Conservation (phyloP, 2,113 vertebrate genomes). For the Trinectes maculatus region DNA sequence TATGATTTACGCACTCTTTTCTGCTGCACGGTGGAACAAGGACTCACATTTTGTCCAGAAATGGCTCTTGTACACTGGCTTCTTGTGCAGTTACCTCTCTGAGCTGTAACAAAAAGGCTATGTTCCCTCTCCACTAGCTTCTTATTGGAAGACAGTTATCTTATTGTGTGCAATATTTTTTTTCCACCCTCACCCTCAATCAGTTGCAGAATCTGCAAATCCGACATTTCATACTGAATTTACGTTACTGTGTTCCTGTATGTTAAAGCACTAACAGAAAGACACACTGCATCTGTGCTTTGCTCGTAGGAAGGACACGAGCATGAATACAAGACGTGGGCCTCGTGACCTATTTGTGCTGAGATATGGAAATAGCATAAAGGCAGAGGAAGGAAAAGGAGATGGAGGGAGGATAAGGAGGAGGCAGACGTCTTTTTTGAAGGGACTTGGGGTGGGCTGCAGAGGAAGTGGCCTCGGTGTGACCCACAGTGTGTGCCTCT, state of each 20-base stretch:
- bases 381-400: constrained; percentile 51
- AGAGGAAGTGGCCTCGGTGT: constrained; percentile 73
- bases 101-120: constrained; percentile 29
- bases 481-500: constrained; percentile 59
- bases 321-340: constrained; percentile 4
- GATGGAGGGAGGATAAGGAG: constrained; percentile 33
- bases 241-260: constrained; percentile 5
- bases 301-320: background rate
- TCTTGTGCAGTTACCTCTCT: constrained; percentile 52
- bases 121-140: constrained; percentile 1
- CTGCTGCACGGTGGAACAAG: constrained; percentile 31
- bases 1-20: constrained; percentile 17
- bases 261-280: background rate
- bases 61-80: constrained; percentile 39
- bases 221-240: constrained; percentile 25
- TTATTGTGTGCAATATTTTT: constrained; percentile 28
- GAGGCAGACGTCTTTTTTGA: constrained; percentile 32
- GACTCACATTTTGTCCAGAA: constrained; percentile 34
- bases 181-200: constrained; percentile 19
- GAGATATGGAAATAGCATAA: constrained; percentile 38
- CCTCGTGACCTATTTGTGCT: constrained; percentile 21
- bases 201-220: constrained; percentile 26
- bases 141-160: constrained; percentile 38
- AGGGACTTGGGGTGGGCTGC: constrained; percentile 50
- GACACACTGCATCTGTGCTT: background rate